A percentile compares a stretch with the other conserved stretches of the same genome.
phyloP scores from a whole-genome alignment of 1,140 invertebrate genomes.

The Atta texana region DNA sequence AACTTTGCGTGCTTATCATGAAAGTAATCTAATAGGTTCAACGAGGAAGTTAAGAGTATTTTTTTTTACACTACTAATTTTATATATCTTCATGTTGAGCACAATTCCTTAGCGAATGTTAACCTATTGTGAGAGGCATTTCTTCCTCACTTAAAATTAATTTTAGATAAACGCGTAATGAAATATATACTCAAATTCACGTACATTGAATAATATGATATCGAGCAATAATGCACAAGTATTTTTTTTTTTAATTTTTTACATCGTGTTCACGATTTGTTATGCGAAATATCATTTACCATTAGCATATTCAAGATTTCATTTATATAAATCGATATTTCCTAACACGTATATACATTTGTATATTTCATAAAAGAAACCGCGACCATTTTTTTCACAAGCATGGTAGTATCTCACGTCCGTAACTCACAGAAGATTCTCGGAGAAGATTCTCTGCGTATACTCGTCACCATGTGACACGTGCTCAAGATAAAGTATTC shows the following conservation, averaged over 20 bases:
- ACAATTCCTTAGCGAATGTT: conserved; percentile 19
- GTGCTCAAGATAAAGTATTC: conserved; percentile 48
- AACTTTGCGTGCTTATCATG: neutral
- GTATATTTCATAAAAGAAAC: conserved; percentile 5
- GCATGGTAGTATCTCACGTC: neutral
- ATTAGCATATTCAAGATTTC: conserved; percentile 52
- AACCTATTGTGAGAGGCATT: neutral
- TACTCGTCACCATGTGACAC: conserved; percentile 18
- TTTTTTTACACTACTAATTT: neutral
- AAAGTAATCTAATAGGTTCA: conserved; percentile 17
- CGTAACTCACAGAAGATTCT: neutral
- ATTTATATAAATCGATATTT: conserved; percentile 14
- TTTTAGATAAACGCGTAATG: conserved; percentile 24
- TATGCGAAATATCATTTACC: conserved; percentile 16
- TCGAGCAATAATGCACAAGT: conserved; percentile 29
- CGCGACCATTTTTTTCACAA: neutral
- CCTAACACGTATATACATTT: neutral
- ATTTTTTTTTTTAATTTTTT: neutral
- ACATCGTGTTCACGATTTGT: conserved; percentile 4
- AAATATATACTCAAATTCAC: neutral
- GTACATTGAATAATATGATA: neutral
- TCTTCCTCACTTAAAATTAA: conserved; percentile 11
- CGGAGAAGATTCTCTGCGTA: neutral
- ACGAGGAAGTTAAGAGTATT: conserved; percentile 32
- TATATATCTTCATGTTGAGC: conserved; percentile 5